phyloP scores from a whole-genome alignment of 2,113 vertebrate genomes.

The Tupaia chinensis region DNA sequence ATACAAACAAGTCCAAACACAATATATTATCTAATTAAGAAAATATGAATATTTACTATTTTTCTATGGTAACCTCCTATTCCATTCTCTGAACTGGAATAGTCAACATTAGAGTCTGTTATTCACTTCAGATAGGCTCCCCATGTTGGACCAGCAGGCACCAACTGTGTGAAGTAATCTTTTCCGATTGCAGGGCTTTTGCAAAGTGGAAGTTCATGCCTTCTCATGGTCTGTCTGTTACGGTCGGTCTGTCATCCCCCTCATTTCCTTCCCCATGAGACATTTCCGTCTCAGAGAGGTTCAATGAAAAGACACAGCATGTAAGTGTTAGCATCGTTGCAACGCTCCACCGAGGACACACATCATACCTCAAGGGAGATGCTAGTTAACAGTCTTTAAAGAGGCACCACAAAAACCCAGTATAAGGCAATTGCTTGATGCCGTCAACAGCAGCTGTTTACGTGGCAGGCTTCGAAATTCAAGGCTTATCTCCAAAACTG shows the following conservation, averaged over 20 bases:
- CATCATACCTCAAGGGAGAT: slow-evolving; percentile 68
- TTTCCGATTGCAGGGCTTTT: slow-evolving; percentile 65
- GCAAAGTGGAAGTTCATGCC: slow-evolving; percentile 67
- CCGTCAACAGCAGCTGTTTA: slow-evolving; percentile 80
- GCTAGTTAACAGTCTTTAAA: slow-evolving; percentile 79
- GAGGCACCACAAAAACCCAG: slow-evolving; percentile 71
- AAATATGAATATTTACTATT: slow-evolving; percentile 87
- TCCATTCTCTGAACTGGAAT: slow-evolving; percentile 72
- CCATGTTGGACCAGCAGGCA: slow-evolving; percentile 36
- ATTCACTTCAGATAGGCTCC: slow-evolving; percentile 68
- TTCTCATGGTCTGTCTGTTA: slow-evolving; percentile 69
- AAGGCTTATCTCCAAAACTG: slow-evolving; percentile 80
- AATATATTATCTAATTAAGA: slow-evolving; percentile 87
- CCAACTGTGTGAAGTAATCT: slow-evolving; percentile 80
- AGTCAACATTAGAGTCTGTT: slow-evolving; percentile 73
- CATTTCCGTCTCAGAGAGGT: slow-evolving; percentile 65
- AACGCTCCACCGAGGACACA: slow-evolving; percentile 61
- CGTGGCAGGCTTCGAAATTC: slow-evolving; percentile 76
- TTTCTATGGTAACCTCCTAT: slow-evolving; percentile 73
- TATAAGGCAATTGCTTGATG: slow-evolving; percentile 74
- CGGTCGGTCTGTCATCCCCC: slow-evolving; percentile 44
- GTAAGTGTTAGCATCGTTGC: slow-evolving; percentile 58
- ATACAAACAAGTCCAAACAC: slow-evolving; percentile 89
- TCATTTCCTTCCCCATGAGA: slow-evolving; percentile 60
- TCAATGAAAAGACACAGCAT: slow-evolving; percentile 59